Percentiles rank a stretch among this genome's conserved stretches.
Evolutionary conservation across 1,140 invertebrate genomes (phyloP).

Genomic region (Apolygus lucorum): DNA sequence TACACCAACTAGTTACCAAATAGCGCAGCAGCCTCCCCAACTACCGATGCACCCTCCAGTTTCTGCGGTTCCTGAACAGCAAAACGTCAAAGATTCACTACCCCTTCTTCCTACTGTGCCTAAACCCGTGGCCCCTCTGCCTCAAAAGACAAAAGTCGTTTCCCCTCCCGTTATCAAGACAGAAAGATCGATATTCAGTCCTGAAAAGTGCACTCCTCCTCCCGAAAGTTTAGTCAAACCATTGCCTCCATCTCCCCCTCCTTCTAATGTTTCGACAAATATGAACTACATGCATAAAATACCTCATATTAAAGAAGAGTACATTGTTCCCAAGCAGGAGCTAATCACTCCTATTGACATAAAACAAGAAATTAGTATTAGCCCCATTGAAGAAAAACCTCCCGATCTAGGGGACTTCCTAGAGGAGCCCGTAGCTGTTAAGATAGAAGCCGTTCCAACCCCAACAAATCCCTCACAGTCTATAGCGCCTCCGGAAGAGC

Average conservation of each 20-base stretch:
- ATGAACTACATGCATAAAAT: background rate
- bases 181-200: conserved; percentile 26
- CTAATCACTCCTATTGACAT: conserved; percentile 8
- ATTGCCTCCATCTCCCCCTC: background rate
- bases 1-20: conserved; percentile 15
- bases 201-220: conserved; percentile 18
- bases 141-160: background rate
- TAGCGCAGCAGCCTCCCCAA: conserved; percentile 10
- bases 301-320: conserved; percentile 6
- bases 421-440: background rate
- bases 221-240: background rate
- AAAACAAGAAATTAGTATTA: background rate
- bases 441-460: background rate
- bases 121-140: background rate
- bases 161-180: conserved; percentile 4
- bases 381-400: conserved; percentile 16
- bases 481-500: background rate
- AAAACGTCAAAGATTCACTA: conserved; percentile 1
- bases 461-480: background rate
- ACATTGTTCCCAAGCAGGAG: background rate
- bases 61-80: conserved; percentile 8
- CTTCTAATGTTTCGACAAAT: background rate
- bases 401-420: background rate
- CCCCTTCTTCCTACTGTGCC: background rate
- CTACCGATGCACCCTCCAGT: background rate